phyloP scores from a whole-genome alignment of 2,888 invertebrate species.

The Hirtodrosophila cameraria region DNA sequence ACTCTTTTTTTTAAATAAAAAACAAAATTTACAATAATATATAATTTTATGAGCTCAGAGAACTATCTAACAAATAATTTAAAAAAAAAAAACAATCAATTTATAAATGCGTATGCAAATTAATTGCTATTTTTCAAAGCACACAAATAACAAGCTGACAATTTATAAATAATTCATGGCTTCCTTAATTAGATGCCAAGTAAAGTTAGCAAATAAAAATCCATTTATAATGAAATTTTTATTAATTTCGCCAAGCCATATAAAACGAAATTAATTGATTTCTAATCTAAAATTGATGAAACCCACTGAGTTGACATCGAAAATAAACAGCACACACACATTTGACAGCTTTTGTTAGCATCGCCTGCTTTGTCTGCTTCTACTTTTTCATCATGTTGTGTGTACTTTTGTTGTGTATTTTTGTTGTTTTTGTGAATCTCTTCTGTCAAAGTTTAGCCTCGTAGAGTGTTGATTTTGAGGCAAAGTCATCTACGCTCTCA shows the following conservation, averaged over 20 bases:
- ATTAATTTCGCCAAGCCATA: constrained; percentile 26
- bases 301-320: constrained; percentile 21
- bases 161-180: constrained; percentile 57
- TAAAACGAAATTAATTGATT: constrained; percentile 64
- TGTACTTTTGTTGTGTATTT: constrained; percentile 1
- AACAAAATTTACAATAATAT: too few relatives aligned
- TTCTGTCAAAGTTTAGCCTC: constrained; percentile 35
- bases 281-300: constrained; percentile 49
- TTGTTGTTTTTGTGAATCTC: constrained; percentile 1
- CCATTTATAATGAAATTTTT: constrained; percentile 38
- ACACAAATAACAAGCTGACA: neutral
- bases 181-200: constrained; percentile 30
- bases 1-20: too few relatives aligned
- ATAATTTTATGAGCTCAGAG: too few relatives aligned
- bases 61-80: too few relatives aligned
- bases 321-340: constrained; percentile 45
- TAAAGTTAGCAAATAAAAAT: constrained; percentile 20
- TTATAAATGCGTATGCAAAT: constrained; percentile 4
- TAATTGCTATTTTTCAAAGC: constrained; percentile 1
- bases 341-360: constrained; percentile 45
- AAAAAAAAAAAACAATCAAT: neutral
- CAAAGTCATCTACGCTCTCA: constrained; percentile 20
- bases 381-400: neutral
- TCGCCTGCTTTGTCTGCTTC: too few relatives aligned
- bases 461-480: constrained; percentile 57